phyloP scores from a whole-genome alignment of 2,797 vertebrate genomes.

The Propithecus perrieri region DNA sequence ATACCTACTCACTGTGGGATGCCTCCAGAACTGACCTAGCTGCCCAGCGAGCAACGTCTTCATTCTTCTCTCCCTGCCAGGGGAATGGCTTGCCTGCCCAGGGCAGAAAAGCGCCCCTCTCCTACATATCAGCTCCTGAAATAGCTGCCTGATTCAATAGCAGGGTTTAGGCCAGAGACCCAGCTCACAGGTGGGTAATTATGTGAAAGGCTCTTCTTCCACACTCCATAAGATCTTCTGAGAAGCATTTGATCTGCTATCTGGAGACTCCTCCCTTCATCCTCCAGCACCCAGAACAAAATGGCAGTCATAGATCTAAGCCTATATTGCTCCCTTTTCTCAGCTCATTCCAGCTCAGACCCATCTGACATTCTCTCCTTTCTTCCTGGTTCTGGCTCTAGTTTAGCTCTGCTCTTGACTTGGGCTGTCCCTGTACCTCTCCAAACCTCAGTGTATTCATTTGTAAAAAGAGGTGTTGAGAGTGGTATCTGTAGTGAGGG shows the following conservation, averaged over 20 bases:
- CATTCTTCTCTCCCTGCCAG: neutral
- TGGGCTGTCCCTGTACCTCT: neutral
- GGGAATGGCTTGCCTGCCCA: neutral
- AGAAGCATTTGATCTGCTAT: neutral
- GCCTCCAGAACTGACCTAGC: neutral
- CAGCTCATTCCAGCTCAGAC: neutral
- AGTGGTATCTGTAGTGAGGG: neutral
- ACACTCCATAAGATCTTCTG: neutral
- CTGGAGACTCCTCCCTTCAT: neutral
- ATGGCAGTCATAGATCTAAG: neutral
- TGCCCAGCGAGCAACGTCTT: neutral
- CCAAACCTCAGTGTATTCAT: neutral
- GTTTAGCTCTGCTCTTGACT: neutral
- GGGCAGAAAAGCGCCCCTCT: neutral
- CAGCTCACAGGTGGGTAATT: neutral
- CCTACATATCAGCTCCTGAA: neutral
- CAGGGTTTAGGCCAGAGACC: neutral
- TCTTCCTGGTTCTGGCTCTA: neutral
- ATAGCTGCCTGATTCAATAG: slow-evolving; percentile 1
- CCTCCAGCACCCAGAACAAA: neutral
- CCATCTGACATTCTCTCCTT: neutral
- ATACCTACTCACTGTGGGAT: neutral
- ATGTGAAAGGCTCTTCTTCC: neutral
- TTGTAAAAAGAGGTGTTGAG: neutral
- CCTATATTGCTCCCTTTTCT: too few species aligned